A percentile compares a stretch with the other conserved stretches of the same genome.
Conservation (phyloP, 2,888 invertebrate genomes). For the Brachyopa scutellaris region DNA sequence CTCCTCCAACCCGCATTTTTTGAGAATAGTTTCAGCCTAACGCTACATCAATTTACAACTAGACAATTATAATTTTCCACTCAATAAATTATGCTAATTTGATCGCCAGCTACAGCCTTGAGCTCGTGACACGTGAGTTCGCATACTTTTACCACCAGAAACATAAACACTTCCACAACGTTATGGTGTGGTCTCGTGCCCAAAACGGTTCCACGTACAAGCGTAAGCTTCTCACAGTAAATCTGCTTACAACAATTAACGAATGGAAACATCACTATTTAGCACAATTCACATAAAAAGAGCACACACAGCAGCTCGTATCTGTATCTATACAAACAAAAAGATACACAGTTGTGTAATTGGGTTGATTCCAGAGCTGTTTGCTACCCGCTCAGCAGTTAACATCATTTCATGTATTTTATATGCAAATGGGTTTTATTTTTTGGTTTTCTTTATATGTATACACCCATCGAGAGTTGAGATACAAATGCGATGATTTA, state of each 20-base stretch:
- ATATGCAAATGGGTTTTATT: conserved; percentile 6
- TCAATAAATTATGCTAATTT: conserved; percentile 64
- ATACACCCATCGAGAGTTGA: neutral
- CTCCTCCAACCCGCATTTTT: no score
- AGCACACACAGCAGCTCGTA: neutral
- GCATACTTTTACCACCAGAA: neutral
- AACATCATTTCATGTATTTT: conserved; percentile 14
- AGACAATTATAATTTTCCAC: conserved; percentile 66
- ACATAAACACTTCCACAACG: neutral
- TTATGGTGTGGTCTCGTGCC: conserved; percentile 44
- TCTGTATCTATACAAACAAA: conserved; percentile 10
- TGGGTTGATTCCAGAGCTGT: conserved; percentile 29
- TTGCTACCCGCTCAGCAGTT: neutral
- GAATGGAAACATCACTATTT: conserved; percentile 22
- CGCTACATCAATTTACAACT: no score
- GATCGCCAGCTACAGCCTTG: conserved; percentile 49
- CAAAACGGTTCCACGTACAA: conserved; percentile 10
- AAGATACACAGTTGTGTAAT: conserved; percentile 38
- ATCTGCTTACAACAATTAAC: conserved; percentile 51
- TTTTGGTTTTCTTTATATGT: neutral
- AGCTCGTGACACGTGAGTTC: conserved; percentile 40
- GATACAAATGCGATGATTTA: neutral
- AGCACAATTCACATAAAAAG: conserved; percentile 55
- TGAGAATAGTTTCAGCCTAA: no score
- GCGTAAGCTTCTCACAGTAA: conserved; percentile 44